These are phyloP conservation scores for Rotaria sp. DNA, from an alignment of 2,888 invertebrate species.

Conservation along the genomic window DNA sequence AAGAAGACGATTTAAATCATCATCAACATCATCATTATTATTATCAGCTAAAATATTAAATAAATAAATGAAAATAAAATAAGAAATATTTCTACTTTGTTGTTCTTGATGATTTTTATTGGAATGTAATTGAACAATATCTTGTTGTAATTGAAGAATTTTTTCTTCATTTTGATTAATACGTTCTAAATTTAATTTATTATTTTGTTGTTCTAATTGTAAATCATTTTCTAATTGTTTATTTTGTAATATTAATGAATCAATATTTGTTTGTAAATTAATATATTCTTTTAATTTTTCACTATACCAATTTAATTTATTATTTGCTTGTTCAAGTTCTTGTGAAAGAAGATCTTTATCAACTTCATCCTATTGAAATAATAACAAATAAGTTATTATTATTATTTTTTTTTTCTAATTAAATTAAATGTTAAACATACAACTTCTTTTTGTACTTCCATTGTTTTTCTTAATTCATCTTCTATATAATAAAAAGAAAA, in stretches of 20 bases:
- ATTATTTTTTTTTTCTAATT: neutral
- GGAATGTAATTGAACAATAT: neutral
- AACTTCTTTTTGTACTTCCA: slow-evolving; percentile 26
- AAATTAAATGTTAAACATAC: neutral
- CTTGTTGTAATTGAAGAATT: neutral
- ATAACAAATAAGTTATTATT: neutral
- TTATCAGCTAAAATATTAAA: neutral
- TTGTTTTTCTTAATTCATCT: neutral
- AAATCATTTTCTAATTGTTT: slow-evolving; percentile 3
- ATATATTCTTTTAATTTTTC: neutral
- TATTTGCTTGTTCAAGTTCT: slow-evolving; percentile 18
- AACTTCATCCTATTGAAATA: neutral
- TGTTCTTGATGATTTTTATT: too few species aligned
- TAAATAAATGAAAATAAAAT: neutral
- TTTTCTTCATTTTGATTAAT: neutral
- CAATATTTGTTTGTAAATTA: neutral
- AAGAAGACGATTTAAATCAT: neutral
- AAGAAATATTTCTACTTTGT: neutral
- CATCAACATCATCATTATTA: neutral
- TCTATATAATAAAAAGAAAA: neutral
- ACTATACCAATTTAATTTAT: neutral
- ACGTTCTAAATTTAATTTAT: neutral
- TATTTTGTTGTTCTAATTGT: neutral
- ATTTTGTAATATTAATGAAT: neutral
- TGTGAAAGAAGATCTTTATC: slow-evolving; percentile 24